These are phyloP conservation scores for Eudyptes chrysolophus DNA, from an alignment of 2,113 vertebrate species.

Conservation along the genomic window DNA sequence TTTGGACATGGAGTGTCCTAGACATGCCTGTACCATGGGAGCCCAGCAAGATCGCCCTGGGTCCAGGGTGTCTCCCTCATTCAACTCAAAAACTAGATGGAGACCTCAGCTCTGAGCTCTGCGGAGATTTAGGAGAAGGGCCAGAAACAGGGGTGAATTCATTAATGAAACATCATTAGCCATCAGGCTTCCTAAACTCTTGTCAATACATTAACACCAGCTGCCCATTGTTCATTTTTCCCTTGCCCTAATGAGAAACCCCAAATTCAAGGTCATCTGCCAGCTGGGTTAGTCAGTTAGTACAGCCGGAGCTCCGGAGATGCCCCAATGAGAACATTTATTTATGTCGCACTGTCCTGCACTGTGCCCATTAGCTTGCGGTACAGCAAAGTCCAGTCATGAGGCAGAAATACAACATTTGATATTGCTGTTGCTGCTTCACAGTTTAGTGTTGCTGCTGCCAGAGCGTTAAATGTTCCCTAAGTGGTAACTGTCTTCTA, in stretches of 20 bases:
- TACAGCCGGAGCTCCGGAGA: not conserved
- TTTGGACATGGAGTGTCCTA: not conserved
- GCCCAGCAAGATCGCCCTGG: not conserved
- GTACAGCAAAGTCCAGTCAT: not conserved
- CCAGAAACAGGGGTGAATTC: not conserved
- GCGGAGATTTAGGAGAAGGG: not conserved
- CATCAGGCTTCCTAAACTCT: not conserved
- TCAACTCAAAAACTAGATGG: not conserved
- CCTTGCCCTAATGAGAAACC: not conserved
- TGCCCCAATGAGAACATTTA: not conserved
- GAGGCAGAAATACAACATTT: not conserved
- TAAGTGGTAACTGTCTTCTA: not conserved
- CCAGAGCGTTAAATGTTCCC: not conserved
- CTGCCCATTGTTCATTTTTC: not conserved
- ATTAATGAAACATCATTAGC: slow-evolving; percentile 6
- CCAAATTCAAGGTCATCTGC: not conserved
- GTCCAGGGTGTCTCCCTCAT: not conserved
- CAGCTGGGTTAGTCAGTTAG: not conserved
- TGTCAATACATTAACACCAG: not conserved
- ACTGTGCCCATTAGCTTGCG: not conserved
- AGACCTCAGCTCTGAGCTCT: not conserved
- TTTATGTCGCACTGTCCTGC: not conserved
- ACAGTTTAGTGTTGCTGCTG: not conserved
- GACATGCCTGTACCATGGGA: not conserved
- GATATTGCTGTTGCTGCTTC: not conserved